Evolutionary conservation across 2,113 vertebrate species (phyloP), one percentile per base, ranked within the genome.

Genomic region (Polyodon spathula): DNA sequence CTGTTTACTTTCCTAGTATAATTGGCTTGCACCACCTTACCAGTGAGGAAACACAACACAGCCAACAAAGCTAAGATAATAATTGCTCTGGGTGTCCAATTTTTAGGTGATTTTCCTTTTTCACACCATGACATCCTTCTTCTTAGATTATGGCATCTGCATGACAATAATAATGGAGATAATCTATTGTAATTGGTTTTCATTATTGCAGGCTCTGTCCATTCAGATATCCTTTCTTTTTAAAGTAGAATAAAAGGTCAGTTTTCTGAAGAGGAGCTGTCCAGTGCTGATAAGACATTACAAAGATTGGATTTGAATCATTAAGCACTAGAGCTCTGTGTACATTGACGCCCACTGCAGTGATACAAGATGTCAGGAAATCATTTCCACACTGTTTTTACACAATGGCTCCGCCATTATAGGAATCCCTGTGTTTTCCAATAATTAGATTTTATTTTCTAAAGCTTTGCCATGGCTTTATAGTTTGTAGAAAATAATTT

Each of bases 181-280:
- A 39, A 27, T 48, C 40, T 37, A 4, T 17, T 51, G 14, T 54
- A 6, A 54, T 5, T 58, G 40, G 17, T 37, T 6, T 54, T 37
- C 62, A 27, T 44, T 42, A n/a, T 6, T 38, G n/a, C 10, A 12
- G 6, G 12, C 40, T 27, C 27, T 8, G 51, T 44, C 5, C n/a
- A 10, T 17, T n/a, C 40, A 17, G 38, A 62, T 57, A 16, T 8
- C 27, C 38, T 40, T 62, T 64, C 59, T 76, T 75, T 73, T 62
- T 58, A 58, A 55, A 0, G 50, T 0, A 17, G 67, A 69, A 58
- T 63, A 72, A 85, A 85, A 82, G 82, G 78, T 81, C 76, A 83
- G 68, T 69, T 79, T 71, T 73, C 74, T 69, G 66, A 65, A 76
- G 74, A 70, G 63, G 52, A 66, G 57, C 78, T 84, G 77, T 66